Conservation (phyloP, 1,140 invertebrate genomes). For the Trachymyrmex septentrionalis region DNA sequence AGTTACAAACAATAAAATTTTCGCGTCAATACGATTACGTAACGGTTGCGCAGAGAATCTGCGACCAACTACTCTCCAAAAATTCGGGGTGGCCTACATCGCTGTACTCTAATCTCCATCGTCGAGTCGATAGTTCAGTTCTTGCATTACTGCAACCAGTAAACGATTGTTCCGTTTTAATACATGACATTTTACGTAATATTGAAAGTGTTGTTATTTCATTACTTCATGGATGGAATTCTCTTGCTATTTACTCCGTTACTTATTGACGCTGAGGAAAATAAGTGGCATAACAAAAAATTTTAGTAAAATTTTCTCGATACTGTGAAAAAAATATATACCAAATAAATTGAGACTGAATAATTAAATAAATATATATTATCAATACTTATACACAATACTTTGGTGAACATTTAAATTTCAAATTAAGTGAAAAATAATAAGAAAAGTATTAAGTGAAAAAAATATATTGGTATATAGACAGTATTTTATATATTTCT, state of each 20-base stretch:
- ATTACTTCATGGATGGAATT: background rate
- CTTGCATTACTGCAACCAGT: constrained; percentile 25
- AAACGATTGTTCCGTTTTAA: constrained; percentile 21
- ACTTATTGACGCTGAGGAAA: background rate
- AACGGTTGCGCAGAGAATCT: constrained; percentile 26
- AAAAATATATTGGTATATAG: background rate
- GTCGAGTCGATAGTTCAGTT: constrained; percentile 32
- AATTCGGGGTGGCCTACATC: constrained; percentile 67
- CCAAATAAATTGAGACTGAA: background rate
- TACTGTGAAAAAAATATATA: background rate
- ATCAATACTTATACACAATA: background rate
- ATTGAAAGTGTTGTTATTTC: constrained; percentile 31
- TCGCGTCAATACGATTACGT: constrained; percentile 61
- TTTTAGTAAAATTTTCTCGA: background rate
- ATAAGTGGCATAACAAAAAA: background rate
- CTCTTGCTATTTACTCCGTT: constrained; percentile 11
- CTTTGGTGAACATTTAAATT: background rate
- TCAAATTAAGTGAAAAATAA: too few species aligned
- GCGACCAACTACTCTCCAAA: constrained; percentile 59
- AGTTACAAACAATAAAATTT: constrained; percentile 55
- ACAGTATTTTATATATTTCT: background rate
- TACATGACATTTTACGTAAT: constrained; percentile 3
- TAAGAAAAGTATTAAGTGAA: background rate
- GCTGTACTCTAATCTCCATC: constrained; percentile 8
- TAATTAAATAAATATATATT: background rate